These are phyloP conservation scores for Gallinago media DNA, from an alignment of 2,113 vertebrate species.

Conservation along the genomic window DNA sequence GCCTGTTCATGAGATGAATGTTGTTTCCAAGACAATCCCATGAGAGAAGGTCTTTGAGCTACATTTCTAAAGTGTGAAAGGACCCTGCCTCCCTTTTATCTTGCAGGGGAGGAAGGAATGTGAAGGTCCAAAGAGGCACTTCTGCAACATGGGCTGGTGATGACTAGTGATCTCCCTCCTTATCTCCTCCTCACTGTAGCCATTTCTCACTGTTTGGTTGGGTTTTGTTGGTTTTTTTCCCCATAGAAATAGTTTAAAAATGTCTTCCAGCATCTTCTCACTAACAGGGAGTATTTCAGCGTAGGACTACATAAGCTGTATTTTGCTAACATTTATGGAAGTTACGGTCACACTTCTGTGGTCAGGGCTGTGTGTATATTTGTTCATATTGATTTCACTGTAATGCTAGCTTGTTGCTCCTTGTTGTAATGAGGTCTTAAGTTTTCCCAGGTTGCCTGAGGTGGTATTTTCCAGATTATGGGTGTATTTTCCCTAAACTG, in stretches of 20 bases:
- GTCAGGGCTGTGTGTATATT: neutral
- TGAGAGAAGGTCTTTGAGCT: neutral
- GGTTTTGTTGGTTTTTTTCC: too few species aligned
- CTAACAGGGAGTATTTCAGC: neutral
- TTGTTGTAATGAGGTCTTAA: neutral
- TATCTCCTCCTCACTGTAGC: neutral
- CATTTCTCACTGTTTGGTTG: neutral
- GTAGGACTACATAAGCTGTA: neutral
- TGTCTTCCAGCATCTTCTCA: neutral
- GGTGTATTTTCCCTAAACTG: neutral
- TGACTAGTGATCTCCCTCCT: neutral
- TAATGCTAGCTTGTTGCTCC: neutral
- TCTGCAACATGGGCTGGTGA: neutral
- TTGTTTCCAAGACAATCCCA: neutral
- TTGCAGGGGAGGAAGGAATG: neutral
- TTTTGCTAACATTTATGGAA: neutral
- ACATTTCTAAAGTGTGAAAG: neutral
- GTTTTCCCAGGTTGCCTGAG: neutral
- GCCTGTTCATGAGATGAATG: neutral
- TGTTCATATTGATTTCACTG: neutral
- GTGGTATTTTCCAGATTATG: neutral
- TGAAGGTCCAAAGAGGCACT: neutral
- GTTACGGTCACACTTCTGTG: neutral
- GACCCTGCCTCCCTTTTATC: neutral
- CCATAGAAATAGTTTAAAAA: neutral